Evolutionary conservation across 2,888 invertebrate genomes (phyloP).

Genomic region (Kuschelorhynchus macadamiae): DNA sequence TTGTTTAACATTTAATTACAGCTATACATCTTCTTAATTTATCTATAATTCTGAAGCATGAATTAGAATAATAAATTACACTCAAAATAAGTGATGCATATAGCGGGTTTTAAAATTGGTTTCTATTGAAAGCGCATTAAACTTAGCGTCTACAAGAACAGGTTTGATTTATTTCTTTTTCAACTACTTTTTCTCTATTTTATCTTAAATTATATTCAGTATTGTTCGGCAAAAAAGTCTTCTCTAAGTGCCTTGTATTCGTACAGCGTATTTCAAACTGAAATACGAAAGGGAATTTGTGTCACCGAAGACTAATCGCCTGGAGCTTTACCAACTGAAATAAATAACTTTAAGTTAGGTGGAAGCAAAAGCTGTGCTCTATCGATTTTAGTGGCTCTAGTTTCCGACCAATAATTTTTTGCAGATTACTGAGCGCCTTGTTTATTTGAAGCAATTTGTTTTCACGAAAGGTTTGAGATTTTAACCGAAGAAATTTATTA

Average conservation of each 20-base stretch:
- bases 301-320: slow-evolving; percentile 49
- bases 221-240: slow-evolving; percentile 14
- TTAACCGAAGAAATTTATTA: slow-evolving; percentile 42
- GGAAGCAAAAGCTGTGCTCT: slow-evolving; percentile 41
- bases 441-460: slow-evolving; percentile 47
- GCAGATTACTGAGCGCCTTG: slow-evolving; percentile 47
- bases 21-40: too few relatives aligned
- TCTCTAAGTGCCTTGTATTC: slow-evolving; percentile 17
- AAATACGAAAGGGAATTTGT: slow-evolving; percentile 45
- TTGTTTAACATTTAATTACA: too few relatives aligned
- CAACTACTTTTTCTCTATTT: slow-evolving; percentile 6
- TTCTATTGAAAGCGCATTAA: too few relatives aligned
- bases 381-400: slow-evolving; percentile 43
- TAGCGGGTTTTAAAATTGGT: too few relatives aligned
- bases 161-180: slow-evolving; percentile 9
- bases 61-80: too few relatives aligned
- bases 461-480: slow-evolving; percentile 46
- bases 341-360: slow-evolving; percentile 46
- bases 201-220: slow-evolving; percentile 5
- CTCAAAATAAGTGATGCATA: too few relatives aligned
- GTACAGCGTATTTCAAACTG: slow-evolving; percentile 36
- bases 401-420: slow-evolving; percentile 49
- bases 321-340: slow-evolving; percentile 45
- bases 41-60: too few relatives aligned
- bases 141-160: too few relatives aligned